Evolutionary conservation across 2,113 vertebrate genomes (phyloP).

Genomic region (Rhinoptilus africanus): DNA sequence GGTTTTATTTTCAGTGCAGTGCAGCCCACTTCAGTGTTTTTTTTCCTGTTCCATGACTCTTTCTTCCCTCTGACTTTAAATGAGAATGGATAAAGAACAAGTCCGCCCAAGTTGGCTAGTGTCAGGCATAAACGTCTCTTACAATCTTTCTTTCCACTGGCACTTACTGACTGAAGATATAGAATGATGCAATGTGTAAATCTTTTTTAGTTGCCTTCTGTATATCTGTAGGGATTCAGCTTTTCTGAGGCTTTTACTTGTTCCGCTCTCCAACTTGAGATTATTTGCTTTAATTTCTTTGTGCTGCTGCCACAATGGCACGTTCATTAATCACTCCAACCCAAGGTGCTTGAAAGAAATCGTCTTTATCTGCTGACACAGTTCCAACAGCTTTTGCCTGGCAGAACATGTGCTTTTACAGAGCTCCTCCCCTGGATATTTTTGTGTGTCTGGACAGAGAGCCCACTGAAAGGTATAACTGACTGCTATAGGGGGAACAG

Average conservation of each 20-base stretch:
- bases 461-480: neutral
- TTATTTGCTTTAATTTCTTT: slow-evolving; percentile 6
- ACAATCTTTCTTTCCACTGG: neutral
- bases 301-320: neutral
- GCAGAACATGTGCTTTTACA: neutral
- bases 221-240: neutral
- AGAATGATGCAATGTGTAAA: neutral
- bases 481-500: neutral
- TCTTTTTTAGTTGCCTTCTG: neutral
- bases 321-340: neutral
- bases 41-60: neutral
- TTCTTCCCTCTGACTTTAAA: neutral
- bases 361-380: neutral
- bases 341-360: neutral
- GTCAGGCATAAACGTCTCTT: neutral
- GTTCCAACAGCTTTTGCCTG: neutral
- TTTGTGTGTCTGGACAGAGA: neutral
- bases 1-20: neutral
- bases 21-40: neutral
- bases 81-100: neutral
- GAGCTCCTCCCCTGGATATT: neutral
- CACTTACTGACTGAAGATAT: neutral
- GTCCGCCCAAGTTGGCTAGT: neutral
- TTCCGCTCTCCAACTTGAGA: neutral
- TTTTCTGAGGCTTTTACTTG: neutral